Conservation (phyloP, 1,140 invertebrate species). For the Tetramorium simillimum region DNA sequence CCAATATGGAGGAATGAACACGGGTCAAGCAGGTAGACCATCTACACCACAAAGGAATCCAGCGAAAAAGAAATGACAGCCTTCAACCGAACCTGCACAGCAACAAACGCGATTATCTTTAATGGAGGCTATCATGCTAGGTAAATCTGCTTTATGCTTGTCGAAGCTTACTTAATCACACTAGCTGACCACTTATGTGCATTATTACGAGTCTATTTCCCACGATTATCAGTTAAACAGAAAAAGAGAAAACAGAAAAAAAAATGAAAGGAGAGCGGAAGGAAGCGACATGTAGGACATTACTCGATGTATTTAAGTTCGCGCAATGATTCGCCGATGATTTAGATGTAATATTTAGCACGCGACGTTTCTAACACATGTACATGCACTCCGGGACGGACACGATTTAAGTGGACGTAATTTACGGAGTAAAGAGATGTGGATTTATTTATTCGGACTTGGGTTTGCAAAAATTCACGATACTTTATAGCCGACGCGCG, state of each 20-base stretch:
- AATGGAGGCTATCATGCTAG: conserved; percentile 65
- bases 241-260: conserved; percentile 26
- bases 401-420: conserved; percentile 5
- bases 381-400: conserved; percentile 23
- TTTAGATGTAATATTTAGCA: conserved; percentile 49
- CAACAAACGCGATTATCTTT: conserved; percentile 71
- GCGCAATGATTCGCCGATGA: conserved; percentile 36
- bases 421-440: conserved; percentile 21
- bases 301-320: conserved; percentile 44
- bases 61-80: conserved; percentile 92
- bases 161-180: conserved; percentile 63
- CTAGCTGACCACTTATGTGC: conserved; percentile 50
- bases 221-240: conserved; percentile 33
- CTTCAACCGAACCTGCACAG: conserved; percentile 79
- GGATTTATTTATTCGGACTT: not conserved
- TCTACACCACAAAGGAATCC: conserved; percentile 95
- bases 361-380: conserved; percentile 33
- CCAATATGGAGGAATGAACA: conserved; percentile 95
- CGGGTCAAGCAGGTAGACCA: conserved; percentile 88
- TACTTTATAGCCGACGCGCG: conserved; percentile 11
- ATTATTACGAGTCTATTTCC: conserved; percentile 55
- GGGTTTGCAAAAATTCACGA: not conserved
- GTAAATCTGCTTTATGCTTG: conserved; percentile 64
- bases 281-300: conserved; percentile 20
- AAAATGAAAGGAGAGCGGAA: not conserved